Base-by-base conservation (phyloP, 1,140 invertebrate genomes). In the Chrysoperla carnea region DNA sequence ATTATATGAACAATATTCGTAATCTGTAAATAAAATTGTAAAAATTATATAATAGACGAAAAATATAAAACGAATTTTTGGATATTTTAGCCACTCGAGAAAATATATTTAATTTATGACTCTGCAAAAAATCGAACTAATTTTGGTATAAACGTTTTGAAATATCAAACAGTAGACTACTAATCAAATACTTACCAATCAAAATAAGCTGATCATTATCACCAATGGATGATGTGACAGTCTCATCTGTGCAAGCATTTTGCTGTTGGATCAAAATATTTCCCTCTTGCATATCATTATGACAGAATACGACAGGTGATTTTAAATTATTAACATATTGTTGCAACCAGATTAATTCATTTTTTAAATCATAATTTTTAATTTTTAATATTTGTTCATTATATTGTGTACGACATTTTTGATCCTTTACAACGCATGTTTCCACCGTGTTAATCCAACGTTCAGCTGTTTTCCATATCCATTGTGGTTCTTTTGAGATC, bases 231-330 rank as follows among this genome's bases (percentile, higher is more conserved):
- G 17, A 23, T 23, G 17, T 23, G 5, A 23, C 17, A 23, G 17
- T 3, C 5, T 23, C 52, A 36, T 50, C 46, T 11, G 52, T 52
- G 43, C 56, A 54, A 29, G 58, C 52, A 37, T 51, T 50, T 13
- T 50, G 60, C 54, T 71, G 64, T 12, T 64, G 53, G 6, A 76
- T 48, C 0, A 78, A 55, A 43, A 78, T 76, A 52, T 78, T 70
- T 27, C 93, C 94, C 72, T 95, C 90, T 63, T 98, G 93, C 59
- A 96, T 69, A 58, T 98, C 94, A 61, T 98, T 98, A 62, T 99
- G 94, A 56, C 89, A 94, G 61, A 99, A 99, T 0, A 92, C 79
- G 1, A 96, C 87, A 1, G 88, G 85, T 85, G 83, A n/a, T 74
- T 68, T 0, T 77, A 68, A 0, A 51, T 50, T 0, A 6, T 69